Conservation (phyloP, 2,797 vertebrate species). For the Crocodylus rhombifer region DNA sequence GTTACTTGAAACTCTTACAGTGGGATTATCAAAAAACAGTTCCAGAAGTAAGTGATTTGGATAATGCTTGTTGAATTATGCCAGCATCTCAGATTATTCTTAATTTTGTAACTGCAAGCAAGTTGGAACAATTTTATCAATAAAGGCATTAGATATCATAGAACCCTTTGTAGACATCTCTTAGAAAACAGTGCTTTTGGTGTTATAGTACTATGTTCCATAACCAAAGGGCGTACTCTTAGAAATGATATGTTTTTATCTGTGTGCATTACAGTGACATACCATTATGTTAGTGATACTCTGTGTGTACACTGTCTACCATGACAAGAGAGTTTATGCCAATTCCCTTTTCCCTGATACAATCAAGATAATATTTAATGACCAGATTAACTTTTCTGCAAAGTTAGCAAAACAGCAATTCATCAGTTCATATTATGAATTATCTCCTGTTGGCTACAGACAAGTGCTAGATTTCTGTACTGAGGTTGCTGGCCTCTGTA, state of each 20-base stretch:
- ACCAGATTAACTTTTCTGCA: neutral
- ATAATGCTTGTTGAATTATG: neutral
- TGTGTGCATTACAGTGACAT: neutral
- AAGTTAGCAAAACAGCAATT: neutral
- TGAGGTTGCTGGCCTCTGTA: neutral
- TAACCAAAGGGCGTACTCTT: neutral
- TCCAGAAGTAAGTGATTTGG: constrained; percentile 86
- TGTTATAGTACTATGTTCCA: neutral
- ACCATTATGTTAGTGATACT: neutral
- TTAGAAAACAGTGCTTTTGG: neutral
- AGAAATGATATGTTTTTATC: neutral
- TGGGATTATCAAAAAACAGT: constrained; percentile 88
- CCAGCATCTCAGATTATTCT: neutral
- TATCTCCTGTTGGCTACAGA: neutral
- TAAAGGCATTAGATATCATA: neutral
- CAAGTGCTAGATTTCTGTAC: neutral
- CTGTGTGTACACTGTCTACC: neutral
- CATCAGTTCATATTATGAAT: constrained; percentile 40
- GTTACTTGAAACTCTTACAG: constrained; percentile 89
- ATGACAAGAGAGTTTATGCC: neutral
- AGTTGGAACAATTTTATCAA: neutral
- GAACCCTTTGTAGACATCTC: neutral
- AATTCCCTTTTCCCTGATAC: neutral
- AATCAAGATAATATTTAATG: neutral
- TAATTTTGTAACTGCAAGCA: neutral